These are phyloP conservation scores for Enteromius unitaeniatus DNA, from an alignment of 2,797 vertebrate genomes.

Conservation along the genomic window DNA sequence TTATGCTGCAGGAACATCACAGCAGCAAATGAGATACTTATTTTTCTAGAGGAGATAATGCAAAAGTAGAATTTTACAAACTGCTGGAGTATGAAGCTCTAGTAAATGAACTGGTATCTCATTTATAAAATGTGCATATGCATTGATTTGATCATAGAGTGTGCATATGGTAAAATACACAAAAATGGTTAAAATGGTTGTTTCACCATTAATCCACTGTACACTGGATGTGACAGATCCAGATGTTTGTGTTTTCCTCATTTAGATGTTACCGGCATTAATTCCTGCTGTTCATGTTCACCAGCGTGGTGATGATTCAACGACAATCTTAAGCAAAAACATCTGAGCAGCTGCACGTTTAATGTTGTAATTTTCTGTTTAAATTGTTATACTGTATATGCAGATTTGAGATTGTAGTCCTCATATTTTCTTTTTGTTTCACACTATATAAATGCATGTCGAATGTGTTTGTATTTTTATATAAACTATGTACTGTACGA, in stretches of 20 bases:
- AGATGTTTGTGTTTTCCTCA: too few relatives aligned
- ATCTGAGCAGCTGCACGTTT: too few relatives aligned
- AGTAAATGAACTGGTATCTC: not conserved
- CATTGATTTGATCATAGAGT: not conserved
- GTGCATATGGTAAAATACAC: not conserved
- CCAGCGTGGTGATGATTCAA: too few relatives aligned
- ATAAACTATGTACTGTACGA: not conserved
- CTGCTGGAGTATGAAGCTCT: not conserved
- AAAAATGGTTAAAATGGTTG: not conserved
- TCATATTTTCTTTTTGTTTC: not conserved
- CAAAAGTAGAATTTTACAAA: constrained; percentile 39
- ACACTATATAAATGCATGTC: not conserved
- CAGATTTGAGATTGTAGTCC: not conserved
- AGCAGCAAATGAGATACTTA: constrained; percentile 13
- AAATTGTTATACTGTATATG: not conserved
- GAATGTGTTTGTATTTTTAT: not conserved
- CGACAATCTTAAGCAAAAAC: too few relatives aligned
- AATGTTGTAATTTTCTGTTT: too few relatives aligned
- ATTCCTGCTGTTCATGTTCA: too few relatives aligned
- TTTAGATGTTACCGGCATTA: too few relatives aligned
- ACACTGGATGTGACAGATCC: too few relatives aligned
- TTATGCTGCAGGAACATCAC: not conserved
- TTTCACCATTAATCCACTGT: too few relatives aligned
- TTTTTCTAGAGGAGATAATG: constrained; percentile 9
- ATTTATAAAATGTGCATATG: not conserved